phyloP scores from a whole-genome alignment of 2,797 vertebrate species.

The Halcyon badia region DNA sequence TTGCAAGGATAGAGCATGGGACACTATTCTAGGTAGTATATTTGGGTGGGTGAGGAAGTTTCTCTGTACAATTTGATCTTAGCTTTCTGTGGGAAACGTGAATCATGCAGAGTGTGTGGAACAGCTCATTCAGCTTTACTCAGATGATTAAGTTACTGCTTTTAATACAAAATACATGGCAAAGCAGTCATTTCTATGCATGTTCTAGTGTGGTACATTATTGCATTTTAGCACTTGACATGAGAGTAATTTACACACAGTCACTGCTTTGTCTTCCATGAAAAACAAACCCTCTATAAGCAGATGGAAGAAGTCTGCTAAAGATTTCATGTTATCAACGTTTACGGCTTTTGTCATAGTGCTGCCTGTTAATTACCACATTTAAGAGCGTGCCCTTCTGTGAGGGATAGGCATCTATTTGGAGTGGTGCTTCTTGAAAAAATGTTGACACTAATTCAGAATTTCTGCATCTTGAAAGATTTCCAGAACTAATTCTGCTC shows the following conservation, averaged over 20 bases:
- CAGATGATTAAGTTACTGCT: slow-evolving; percentile 72
- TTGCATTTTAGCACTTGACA: slow-evolving; percentile 62
- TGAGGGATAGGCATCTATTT: slow-evolving; percentile 15
- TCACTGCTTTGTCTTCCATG: slow-evolving; percentile 73
- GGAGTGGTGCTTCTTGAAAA: slow-evolving; percentile 50
- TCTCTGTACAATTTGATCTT: slow-evolving; percentile 1
- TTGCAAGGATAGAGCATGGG: neutral
- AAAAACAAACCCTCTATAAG: slow-evolving; percentile 63
- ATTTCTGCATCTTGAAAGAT: neutral
- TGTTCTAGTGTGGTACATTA: slow-evolving; percentile 72
- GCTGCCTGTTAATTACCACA: slow-evolving; percentile 73
- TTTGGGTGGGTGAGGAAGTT: neutral
- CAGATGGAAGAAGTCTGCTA: slow-evolving; percentile 52
- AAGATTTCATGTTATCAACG: slow-evolving; percentile 75
- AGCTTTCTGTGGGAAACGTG: neutral
- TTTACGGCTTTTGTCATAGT: slow-evolving; percentile 70
- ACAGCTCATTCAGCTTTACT: slow-evolving; percentile 59
- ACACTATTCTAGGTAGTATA: neutral
- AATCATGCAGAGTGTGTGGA: slow-evolving; percentile 34
- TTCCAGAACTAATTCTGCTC: neutral
- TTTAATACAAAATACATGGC: slow-evolving; percentile 66
- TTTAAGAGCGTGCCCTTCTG: slow-evolving; percentile 58
- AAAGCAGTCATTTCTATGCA: slow-evolving; percentile 76
- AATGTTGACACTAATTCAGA: slow-evolving; percentile 59
- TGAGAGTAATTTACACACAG: slow-evolving; percentile 62